Evolutionary conservation across 1,140 invertebrate genomes (phyloP).

Genomic region (Eciton burchellii): DNA sequence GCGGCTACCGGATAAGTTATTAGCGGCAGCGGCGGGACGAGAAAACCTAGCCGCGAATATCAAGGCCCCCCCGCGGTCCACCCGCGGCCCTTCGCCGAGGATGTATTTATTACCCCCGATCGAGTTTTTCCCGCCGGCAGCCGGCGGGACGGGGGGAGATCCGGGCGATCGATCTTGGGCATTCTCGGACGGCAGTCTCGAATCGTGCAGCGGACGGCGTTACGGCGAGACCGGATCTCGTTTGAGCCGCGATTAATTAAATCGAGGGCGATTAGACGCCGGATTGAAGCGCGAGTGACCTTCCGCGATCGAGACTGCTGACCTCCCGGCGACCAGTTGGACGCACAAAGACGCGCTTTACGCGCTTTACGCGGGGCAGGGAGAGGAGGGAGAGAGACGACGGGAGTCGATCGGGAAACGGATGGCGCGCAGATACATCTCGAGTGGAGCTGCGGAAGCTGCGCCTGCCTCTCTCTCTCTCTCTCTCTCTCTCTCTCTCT

Average conservation of each 20-base stretch:
- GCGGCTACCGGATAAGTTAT: constrained; percentile 79
- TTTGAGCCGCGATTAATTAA: too few species aligned
- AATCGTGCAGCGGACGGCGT: too few species aligned
- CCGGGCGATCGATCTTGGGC: constrained; percentile 53
- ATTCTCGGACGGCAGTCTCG: too few species aligned
- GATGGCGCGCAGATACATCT: constrained; percentile 67
- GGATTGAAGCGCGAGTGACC: constrained; percentile 43
- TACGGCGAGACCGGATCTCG: too few species aligned
- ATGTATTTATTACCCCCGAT: constrained; percentile 79
- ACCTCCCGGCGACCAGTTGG: constrained; percentile 78
- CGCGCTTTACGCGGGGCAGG: constrained; percentile 63
- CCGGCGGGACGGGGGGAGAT: constrained; percentile 29
- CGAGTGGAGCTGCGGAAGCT: constrained; percentile 57
- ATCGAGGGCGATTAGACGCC: neutral
- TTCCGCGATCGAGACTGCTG: constrained; percentile 61
- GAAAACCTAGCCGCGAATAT: constrained; percentile 71
- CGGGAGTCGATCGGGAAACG: constrained; percentile 59
- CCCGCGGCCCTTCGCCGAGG: too few species aligned
- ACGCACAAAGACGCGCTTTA: constrained; percentile 76
- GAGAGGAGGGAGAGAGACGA: constrained; percentile 36
- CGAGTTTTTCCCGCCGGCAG: constrained; percentile 62
- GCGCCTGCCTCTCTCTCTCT: constrained; percentile 49
- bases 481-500: constrained; percentile 55
- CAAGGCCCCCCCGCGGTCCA: constrained; percentile 56
- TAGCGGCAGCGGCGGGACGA: constrained; percentile 77